Conservation (phyloP, 2,888 invertebrate species). For the Parnassius smintheus region DNA sequence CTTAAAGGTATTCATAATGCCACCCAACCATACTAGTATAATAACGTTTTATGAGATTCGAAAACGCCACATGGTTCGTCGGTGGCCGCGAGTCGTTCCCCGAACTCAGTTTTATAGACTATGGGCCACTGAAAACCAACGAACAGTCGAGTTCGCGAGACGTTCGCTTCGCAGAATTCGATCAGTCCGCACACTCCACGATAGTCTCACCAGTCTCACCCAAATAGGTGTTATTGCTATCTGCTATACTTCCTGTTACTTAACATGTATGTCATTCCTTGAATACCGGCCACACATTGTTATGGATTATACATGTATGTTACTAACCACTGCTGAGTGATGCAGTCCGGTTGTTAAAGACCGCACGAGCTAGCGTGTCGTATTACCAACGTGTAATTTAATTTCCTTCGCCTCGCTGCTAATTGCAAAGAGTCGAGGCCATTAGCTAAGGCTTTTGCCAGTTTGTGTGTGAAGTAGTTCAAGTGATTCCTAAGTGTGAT, state of each 20-base stretch:
- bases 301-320: constrained; percentile 3
- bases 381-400: constrained; percentile 25
- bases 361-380: constrained; percentile 24
- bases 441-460: constrained; percentile 27
- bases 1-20: constrained; percentile 29
- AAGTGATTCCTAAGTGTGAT: constrained; percentile 24
- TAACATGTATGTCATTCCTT: constrained; percentile 11
- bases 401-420: constrained; percentile 25
- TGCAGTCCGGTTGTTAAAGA: constrained; percentile 17
- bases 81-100: constrained; percentile 59
- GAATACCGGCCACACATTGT: constrained; percentile 1
- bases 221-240: constrained; percentile 33
- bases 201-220: constrained; percentile 25
- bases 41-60: constrained; percentile 56
- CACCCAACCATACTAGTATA: constrained; percentile 25
- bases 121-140: constrained; percentile 73
- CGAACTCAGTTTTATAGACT: constrained; percentile 72
- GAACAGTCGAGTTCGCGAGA: constrained; percentile 56
- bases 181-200: constrained; percentile 31
- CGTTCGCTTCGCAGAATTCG: constrained; percentile 42
- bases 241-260: constrained; percentile 34
- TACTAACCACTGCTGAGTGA: constrained; percentile 5
- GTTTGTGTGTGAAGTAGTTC: constrained; percentile 22
- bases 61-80: constrained; percentile 56
- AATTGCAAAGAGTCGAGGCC: constrained; percentile 22